phyloP scores from a whole-genome alignment of 2,797 vertebrate genomes.

The Poecilia picta region DNA sequence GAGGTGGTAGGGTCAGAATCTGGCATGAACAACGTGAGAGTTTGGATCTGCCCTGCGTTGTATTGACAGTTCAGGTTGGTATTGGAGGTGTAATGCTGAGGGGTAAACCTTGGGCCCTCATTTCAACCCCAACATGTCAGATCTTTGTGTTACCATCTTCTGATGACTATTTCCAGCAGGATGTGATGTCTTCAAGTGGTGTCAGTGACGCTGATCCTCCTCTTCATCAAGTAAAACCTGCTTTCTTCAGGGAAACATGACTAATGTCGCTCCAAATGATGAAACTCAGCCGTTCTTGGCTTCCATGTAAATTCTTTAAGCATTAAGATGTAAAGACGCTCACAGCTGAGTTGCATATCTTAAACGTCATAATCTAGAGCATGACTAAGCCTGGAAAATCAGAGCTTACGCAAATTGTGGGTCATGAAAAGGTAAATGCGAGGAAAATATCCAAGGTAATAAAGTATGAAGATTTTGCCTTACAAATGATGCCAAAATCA shows the following conservation, averaged over 20 bases:
- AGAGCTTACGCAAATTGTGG: neutral
- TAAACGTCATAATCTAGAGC: neutral
- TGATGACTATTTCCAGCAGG: neutral
- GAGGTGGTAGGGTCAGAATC: neutral
- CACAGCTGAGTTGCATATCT: neutral
- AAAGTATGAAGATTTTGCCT: conserved; percentile 34
- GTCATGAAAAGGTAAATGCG: neutral
- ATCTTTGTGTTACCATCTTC: neutral
- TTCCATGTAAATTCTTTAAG: neutral
- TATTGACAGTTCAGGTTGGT: neutral
- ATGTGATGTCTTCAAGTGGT: neutral
- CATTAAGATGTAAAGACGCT: neutral
- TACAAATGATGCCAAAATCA: conserved; percentile 21
- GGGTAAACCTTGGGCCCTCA: neutral
- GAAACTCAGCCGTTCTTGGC: neutral
- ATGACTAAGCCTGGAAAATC: neutral
- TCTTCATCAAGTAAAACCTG: neutral
- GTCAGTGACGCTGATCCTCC: neutral
- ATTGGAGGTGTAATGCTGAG: neutral
- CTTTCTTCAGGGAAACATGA: neutral
- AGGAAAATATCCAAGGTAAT: conserved; percentile 39
- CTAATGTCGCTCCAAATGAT: too few relatives aligned
- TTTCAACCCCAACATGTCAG: neutral
- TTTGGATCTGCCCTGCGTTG: neutral
- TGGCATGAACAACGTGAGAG: neutral